Evolutionary conservation across 2,113 vertebrate genomes (phyloP).

Genomic region (Serilophus lunatus): DNA sequence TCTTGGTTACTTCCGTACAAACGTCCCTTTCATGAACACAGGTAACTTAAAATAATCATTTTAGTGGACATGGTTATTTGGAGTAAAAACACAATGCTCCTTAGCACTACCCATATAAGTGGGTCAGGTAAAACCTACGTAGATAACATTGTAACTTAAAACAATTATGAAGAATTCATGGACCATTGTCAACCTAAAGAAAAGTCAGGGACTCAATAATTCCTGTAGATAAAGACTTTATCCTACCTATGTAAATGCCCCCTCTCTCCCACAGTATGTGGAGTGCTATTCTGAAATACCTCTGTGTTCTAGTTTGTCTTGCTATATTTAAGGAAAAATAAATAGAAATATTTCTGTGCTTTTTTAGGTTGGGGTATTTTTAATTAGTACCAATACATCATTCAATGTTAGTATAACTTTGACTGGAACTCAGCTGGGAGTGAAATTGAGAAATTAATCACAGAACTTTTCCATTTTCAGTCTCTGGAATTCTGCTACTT

Average conservation of each 20-base stretch:
- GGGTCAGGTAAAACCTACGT: neutral
- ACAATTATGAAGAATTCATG: neutral
- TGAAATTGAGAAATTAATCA: neutral
- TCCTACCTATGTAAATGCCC: neutral
- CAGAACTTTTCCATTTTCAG: neutral
- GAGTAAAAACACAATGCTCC: neutral
- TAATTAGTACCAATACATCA: neutral
- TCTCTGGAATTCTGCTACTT: neutral
- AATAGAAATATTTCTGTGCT: neutral
- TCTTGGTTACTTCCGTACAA: neutral
- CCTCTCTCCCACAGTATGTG: neutral
- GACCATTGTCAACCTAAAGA: neutral
- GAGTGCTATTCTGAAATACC: neutral
- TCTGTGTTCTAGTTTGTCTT: neutral
- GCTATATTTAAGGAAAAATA: neutral
- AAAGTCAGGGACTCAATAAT: neutral
- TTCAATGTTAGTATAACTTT: neutral
- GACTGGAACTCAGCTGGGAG: neutral
- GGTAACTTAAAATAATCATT: neutral
- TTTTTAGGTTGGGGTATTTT: neutral
- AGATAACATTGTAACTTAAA: neutral
- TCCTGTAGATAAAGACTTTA: neutral
- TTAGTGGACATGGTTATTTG: neutral
- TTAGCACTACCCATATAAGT: neutral
- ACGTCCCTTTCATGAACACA: neutral